These are phyloP conservation scores for Squalus acanthias DNA, from an alignment of 2,797 vertebrate species.

Conservation along the genomic window DNA sequence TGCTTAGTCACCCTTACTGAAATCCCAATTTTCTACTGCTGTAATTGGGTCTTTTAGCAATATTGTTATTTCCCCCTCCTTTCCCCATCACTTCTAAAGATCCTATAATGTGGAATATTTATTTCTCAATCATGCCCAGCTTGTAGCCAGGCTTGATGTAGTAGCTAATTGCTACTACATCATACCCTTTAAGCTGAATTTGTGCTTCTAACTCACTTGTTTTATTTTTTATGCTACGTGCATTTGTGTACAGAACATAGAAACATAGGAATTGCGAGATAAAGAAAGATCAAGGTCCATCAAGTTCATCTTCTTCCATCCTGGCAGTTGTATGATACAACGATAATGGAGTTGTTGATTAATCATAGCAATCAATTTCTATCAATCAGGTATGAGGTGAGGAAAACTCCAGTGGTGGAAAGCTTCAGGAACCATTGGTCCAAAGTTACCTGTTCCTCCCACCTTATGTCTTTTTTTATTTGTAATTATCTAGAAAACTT, in stretches of 20 bases:
- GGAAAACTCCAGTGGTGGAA: background rate
- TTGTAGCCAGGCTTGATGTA: background rate
- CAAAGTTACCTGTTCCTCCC: background rate
- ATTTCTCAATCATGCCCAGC: too few relatives aligned
- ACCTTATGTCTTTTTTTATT: background rate
- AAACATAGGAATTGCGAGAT: background rate
- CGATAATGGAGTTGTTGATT: background rate
- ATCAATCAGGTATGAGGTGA: background rate
- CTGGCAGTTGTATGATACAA: background rate
- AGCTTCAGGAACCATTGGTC: background rate
- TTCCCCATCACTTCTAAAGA: background rate
- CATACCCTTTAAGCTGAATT: background rate
- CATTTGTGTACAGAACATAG: slow-evolving; percentile 1
- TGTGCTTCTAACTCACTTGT: background rate
- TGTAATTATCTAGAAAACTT: background rate
- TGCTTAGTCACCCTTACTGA: too few relatives aligned
- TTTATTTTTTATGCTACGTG: background rate
- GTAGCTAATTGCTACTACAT: background rate
- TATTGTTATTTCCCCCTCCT: background rate
- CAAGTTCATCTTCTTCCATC: background rate
- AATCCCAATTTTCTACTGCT: background rate
- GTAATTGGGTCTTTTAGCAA: background rate
- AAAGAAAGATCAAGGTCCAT: background rate
- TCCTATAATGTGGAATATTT: background rate
- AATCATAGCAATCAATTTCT: background rate